Percentiles rank a stretch among this genome's conserved stretches.
Conservation (phyloP, 2,797 vertebrate species). For the Tamandua tetradactyla region DNA sequence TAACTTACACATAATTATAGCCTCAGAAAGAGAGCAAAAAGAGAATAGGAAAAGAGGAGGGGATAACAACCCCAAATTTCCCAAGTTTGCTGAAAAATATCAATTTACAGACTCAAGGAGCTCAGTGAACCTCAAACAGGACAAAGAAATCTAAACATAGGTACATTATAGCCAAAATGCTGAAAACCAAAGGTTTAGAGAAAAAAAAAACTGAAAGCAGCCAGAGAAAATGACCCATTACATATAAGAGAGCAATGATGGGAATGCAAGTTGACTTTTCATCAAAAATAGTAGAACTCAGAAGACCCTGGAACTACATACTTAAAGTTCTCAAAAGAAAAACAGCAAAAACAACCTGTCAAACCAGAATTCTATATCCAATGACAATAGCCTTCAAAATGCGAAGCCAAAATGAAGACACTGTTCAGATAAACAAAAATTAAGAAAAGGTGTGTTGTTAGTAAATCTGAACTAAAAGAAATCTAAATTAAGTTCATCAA, state of each 20-base stretch:
- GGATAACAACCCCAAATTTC: background rate
- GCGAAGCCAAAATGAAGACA: slow-evolving; percentile 16
- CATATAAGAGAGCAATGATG: background rate
- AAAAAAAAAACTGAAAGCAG: slow-evolving; percentile 37
- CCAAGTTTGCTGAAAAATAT: background rate
- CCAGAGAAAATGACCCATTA: background rate
- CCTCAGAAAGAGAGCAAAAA: background rate
- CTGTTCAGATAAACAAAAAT: slow-evolving; percentile 24
- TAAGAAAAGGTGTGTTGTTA: background rate
- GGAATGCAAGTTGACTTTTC: slow-evolving; percentile 8
- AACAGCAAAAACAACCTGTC: background rate
- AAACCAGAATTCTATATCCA: background rate
- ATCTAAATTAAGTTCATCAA: background rate
- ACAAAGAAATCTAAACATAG: too few species aligned
- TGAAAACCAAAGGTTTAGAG: slow-evolving; percentile 42
- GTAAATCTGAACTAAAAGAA: background rate
- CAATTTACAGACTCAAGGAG: background rate
- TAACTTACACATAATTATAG: background rate
- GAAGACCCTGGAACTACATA: background rate
- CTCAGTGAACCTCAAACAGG: too few species aligned
- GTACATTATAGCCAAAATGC: background rate
- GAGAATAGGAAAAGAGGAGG: background rate
- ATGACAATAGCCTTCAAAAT: background rate
- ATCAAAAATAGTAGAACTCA: background rate
- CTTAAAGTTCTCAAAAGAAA: background rate